Percentiles rank a stretch among this genome's conserved stretches.
phyloP scores from a whole-genome alignment of 2,888 invertebrate genomes.

The Diploptera punctata region DNA sequence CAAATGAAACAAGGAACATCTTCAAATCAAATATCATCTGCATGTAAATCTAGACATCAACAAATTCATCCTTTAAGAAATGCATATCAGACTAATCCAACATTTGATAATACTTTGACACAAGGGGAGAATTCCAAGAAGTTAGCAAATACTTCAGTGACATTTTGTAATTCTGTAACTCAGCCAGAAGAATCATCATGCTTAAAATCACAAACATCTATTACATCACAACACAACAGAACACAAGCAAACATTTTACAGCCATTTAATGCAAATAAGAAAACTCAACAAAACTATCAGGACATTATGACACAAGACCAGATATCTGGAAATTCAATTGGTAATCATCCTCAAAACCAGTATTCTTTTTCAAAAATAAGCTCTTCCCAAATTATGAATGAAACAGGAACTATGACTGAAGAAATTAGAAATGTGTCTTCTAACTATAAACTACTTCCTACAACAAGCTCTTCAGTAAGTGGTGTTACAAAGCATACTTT shows the following conservation, averaged over 20 bases:
- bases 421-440: background rate
- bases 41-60: constrained; percentile 2
- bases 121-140: background rate
- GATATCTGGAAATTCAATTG: background rate
- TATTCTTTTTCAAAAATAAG: background rate
- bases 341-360: background rate
- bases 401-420: background rate
- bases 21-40: background rate
- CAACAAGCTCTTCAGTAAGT: background rate
- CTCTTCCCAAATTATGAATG: background rate
- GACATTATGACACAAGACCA: background rate
- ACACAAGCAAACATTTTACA: background rate
- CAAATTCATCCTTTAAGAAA: background rate
- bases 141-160: background rate
- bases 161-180: background rate
- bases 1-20: background rate
- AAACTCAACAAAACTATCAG: background rate
- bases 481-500: constrained; percentile 11
- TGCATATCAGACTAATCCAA: background rate
- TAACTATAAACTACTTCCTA: constrained; percentile 5
- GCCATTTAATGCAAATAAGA: background rate
- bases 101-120: too few relatives aligned
- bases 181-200: background rate
- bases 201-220: background rate
- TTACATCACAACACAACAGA: background rate